Evolutionary conservation across 2,113 vertebrate species (phyloP).

Genomic region (Hippocampus zosterae): DNA sequence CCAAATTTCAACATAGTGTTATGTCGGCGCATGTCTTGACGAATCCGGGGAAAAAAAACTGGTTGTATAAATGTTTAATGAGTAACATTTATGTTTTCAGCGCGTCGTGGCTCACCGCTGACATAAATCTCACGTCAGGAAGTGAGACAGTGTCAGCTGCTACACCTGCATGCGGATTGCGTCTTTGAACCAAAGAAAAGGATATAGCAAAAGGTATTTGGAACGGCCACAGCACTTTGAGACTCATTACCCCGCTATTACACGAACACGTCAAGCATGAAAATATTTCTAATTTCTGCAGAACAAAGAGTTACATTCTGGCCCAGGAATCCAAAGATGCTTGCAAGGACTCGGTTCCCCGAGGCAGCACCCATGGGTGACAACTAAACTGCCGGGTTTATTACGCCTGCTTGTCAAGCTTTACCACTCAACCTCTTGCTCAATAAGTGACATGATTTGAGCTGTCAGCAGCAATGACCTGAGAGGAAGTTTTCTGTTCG

Average conservation of each 20-base stretch:
- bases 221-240: slow-evolving; percentile 48
- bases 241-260: slow-evolving; percentile 67
- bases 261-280: slow-evolving; percentile 61
- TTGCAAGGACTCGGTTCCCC: slow-evolving; percentile 48
- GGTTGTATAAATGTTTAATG: slow-evolving; percentile 15
- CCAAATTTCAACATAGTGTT: slow-evolving; percentile 6
- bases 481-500: slow-evolving; percentile 53
- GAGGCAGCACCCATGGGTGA: slow-evolving; percentile 62
- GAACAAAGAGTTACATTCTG: slow-evolving; percentile 66
- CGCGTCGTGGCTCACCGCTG: slow-evolving; percentile 18
- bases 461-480: slow-evolving; percentile 37
- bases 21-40: slow-evolving; percentile 2
- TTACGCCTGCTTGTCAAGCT: slow-evolving; percentile 70
- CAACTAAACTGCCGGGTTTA: slow-evolving; percentile 65
- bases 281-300: slow-evolving; percentile 64
- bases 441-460: slow-evolving; percentile 50
- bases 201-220: slow-evolving; percentile 55
- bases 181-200: slow-evolving; percentile 45
- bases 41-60: not conserved
- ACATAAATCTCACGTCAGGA: slow-evolving; percentile 29
- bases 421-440: slow-evolving; percentile 40
- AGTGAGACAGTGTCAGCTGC: slow-evolving; percentile 39
- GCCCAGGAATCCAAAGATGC: slow-evolving; percentile 47
- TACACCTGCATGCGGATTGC: slow-evolving; percentile 28
- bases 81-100: slow-evolving; percentile 3